phyloP scores from a whole-genome alignment of 2,888 invertebrate genomes.

The Macrophya annulata region DNA sequence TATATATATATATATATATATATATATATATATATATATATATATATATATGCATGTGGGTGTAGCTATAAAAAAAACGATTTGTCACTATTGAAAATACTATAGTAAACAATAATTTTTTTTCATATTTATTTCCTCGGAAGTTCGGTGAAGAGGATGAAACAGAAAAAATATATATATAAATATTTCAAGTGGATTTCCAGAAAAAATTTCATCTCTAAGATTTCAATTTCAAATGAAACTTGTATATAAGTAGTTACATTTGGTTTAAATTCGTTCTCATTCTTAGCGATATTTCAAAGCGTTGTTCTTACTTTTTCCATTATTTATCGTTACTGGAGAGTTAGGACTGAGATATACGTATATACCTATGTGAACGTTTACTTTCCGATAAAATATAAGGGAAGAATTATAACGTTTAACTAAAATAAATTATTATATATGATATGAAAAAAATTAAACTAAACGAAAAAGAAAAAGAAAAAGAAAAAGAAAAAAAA shows the following conservation, averaged over 20 bases:
- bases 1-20: neutral
- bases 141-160: neutral
- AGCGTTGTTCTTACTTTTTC: neutral
- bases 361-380: neutral
- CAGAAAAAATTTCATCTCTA: neutral
- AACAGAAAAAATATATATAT: neutral
- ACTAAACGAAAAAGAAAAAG: neutral
- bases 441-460: neutral
- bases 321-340: conserved; percentile 12
- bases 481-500: neutral
- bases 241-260: neutral
- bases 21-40: neutral
- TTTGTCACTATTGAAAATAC: neutral
- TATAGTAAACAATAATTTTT: neutral
- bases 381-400: neutral
- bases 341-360: conserved; percentile 7
- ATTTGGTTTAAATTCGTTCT: neutral
- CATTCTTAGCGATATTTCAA: neutral
- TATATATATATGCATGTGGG: no score
- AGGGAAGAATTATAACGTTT: neutral
- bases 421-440: neutral
- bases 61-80: neutral
- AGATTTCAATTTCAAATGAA: neutral
- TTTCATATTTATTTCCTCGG: neutral
- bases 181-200: neutral